Base-by-base conservation (phyloP, 2,113 vertebrate genomes). In the Bettongia penicillata region DNA sequence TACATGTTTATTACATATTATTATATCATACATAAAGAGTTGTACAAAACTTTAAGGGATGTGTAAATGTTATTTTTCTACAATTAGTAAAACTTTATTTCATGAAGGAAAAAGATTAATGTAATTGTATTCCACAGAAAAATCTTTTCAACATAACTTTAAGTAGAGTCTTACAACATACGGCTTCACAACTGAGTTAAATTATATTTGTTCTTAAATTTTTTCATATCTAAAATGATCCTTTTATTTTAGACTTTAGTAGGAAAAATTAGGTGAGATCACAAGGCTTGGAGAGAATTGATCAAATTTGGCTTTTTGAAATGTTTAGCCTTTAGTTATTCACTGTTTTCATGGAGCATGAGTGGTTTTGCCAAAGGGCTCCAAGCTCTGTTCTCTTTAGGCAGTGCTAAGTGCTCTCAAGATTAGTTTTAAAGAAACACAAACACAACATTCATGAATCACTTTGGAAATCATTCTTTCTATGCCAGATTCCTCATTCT, bases 41-140 rank as follows among this genome's bases (percentile, higher is more conserved):
- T 68, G 12, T 68, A 12, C 31, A 68, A 68, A 68, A 68, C 31
- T 68, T 61, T 61, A 37, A 37, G 31, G 16, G 31, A 14, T 37
- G 28, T 68, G 12, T 68, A 68, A 68, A 68, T 57, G 6, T 0
- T 84, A 96, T 55, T 93, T 11, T 26, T 92, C 48, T 43, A 47
- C 10, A 89, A 89, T 53, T 92, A 94, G 49, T 93, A 90, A 93
- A 93, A 19, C 84, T 94, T 93, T 93, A 91, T 16, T 92, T 90
- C 25, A 48, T 37, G 49, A 57, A 90, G 51, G 50, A n/a, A 68
- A 68, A 68, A 68, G 61, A 68, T 68, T 5, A 16, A 48, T 49
- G 2, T 94, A 37, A 91, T 90, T 91, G 89, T 93, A 91, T 95
- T 93, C 26, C 28, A 31, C 43, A 49, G 3, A 50, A 90, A 93